phyloP scores from a whole-genome alignment of 2,888 invertebrate genomes.

The Drosophila parthenogenetica region DNA sequence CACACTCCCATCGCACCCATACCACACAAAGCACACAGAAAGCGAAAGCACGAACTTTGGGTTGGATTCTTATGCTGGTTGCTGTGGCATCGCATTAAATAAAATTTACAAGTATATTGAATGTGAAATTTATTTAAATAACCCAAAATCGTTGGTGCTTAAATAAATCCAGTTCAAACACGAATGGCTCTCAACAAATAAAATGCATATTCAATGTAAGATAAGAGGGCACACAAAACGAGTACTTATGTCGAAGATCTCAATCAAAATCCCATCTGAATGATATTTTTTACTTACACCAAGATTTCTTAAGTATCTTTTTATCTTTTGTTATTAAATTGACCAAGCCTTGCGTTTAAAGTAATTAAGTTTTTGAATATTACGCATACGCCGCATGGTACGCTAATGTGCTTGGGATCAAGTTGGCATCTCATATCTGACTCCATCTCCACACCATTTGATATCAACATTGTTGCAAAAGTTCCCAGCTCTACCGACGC shows the following conservation, averaged over 20 bases:
- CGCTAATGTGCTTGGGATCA: conserved; percentile 12
- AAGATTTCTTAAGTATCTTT: not conserved
- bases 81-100: conserved; percentile 59
- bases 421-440: conserved; percentile 10
- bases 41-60: not conserved
- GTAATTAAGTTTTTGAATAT: conserved; percentile 60
- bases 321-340: conserved; percentile 3
- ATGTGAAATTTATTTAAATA: conserved; percentile 71
- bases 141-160: conserved; percentile 50
- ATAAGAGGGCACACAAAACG: conserved; percentile 13
- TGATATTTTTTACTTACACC: conserved; percentile 7
- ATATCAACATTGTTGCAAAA: conserved; percentile 68
- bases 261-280: conserved; percentile 21
- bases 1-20: conserved; percentile 5
- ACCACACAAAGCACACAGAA: not conserved
- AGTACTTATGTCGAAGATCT: conserved; percentile 17
- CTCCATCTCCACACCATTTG: conserved; percentile 19
- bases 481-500: conserved; percentile 48
- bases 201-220: conserved; percentile 21
- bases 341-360: conserved; percentile 48
- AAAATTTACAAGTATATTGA: conserved; percentile 70
- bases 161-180: conserved; percentile 56
- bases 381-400: conserved; percentile 60
- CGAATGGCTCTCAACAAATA: conserved; percentile 25
- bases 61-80: conserved; percentile 43